Evolutionary conservation across 2,888 invertebrate species (phyloP).

Genomic region (Nasonia oneida): DNA sequence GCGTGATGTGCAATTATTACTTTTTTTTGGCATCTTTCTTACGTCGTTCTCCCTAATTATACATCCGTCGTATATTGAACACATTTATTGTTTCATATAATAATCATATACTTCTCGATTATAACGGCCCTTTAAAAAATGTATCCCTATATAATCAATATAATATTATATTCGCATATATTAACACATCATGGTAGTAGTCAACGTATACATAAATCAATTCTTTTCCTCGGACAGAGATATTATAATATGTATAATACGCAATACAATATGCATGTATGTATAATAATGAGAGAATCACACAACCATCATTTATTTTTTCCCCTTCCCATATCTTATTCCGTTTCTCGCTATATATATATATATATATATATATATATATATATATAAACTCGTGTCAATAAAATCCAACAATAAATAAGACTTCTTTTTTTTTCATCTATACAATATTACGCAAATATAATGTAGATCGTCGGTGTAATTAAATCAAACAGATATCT

Average conservation of each 20-base stretch:
- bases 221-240: constrained; percentile 1
- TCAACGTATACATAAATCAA: constrained; percentile 31
- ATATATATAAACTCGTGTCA: neutral
- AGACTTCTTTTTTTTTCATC: neutral
- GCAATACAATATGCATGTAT: neutral
- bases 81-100: constrained; percentile 4
- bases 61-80: neutral
- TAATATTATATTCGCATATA: neutral
- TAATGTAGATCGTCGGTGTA: neutral
- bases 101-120: neutral
- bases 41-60: neutral
- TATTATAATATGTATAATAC: neutral
- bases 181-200: neutral
- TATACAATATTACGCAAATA: neutral
- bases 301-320: neutral
- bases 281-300: neutral
- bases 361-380: no score
- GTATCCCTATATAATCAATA: neutral
- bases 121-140: neutral
- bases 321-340: neutral
- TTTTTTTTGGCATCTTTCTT: neutral
- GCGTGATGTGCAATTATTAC: neutral
- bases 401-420: neutral
- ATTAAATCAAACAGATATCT: constrained; percentile 89
- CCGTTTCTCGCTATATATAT: neutral